A percentile compares a stretch with the other conserved stretches of the same genome.
Evolutionary conservation across 2,888 invertebrate species (phyloP).

Genomic region (Macrosiphum euphorbiae): DNA sequence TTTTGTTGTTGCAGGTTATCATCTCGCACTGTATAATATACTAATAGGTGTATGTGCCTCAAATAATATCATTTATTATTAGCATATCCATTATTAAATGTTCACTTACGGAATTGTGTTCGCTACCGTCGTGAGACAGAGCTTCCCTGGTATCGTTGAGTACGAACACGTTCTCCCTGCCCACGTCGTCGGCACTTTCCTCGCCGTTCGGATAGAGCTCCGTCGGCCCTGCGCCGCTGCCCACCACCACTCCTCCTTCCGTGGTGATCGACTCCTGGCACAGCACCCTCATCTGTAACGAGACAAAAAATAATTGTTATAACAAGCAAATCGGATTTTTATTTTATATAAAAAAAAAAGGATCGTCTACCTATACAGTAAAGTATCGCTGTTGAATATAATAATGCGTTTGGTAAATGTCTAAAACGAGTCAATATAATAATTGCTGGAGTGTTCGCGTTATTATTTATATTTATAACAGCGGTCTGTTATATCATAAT

Average conservation of each 20-base stretch:
- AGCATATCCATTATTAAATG: conserved; percentile 68
- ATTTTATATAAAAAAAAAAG: neutral
- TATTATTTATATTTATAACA: neutral
- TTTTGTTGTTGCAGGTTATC: neutral
- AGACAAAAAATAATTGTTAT: neutral
- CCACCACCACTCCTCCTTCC: conserved; percentile 59
- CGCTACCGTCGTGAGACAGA: conserved; percentile 81
- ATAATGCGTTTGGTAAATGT: neutral
- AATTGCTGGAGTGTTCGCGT: neutral
- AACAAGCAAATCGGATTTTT: neutral
- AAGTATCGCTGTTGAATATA: neutral
- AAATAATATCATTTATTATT: conserved; percentile 67
- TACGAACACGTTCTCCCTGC: conserved; percentile 66
- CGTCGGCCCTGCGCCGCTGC: conserved; percentile 65
- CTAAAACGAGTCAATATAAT: neutral
- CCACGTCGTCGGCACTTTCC: conserved; percentile 51
- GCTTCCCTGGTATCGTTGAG: conserved; percentile 81
- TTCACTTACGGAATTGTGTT: conserved; percentile 81
- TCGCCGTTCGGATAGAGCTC: conserved; percentile 65
- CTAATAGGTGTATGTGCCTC: conserved; percentile 32
- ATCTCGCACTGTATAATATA: neutral
- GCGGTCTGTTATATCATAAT: neutral
- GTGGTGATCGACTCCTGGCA: conserved; percentile 65
- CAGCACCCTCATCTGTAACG: conserved; percentile 53
- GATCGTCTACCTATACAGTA: neutral